A percentile compares a stretch with the other conserved stretches of the same genome.
Conservation (phyloP, 53 echinoderm and acorn worm genomes). For the Astropecten irregularis region DNA sequence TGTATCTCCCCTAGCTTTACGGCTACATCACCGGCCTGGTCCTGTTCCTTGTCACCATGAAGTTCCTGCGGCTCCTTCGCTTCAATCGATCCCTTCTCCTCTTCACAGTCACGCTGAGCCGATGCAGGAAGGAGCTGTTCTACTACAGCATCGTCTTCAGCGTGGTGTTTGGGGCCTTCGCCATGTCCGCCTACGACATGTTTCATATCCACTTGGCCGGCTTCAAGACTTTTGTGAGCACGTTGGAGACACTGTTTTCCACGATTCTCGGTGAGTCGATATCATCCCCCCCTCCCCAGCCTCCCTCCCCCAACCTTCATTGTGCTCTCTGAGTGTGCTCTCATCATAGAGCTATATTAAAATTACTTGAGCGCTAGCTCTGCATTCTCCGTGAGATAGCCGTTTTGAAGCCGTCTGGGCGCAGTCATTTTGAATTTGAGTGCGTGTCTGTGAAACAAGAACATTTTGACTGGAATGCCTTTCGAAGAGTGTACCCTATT, state of each 20-base stretch:
- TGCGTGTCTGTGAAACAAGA: no score
- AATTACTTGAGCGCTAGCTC: no score
- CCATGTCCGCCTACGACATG: constrained; percentile 64
- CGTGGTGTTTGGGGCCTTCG: constrained; percentile 78
- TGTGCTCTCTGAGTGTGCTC: no score
- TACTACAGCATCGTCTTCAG: constrained; percentile 80
- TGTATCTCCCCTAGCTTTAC: constrained; percentile 74
- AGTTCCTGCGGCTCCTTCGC: constrained; percentile 83
- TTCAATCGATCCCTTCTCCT: constrained; percentile 90
- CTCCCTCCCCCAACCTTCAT: no score
- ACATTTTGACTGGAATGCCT: no score
- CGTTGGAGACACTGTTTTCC: constrained; percentile 88
- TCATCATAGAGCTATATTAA: no score
- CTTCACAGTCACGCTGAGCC: constrained; percentile 73
- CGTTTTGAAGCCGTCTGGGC: no score
- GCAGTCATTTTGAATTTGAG: no score
- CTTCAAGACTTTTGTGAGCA: constrained; percentile 73
- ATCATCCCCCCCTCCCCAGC: no score
- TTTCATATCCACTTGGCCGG: constrained; percentile 58
- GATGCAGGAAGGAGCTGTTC: constrained; percentile 65
- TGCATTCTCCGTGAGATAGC: no score
- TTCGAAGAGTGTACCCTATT: no score
- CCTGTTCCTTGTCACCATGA: constrained; percentile 82
- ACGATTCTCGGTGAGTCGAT: constrained; percentile 91
- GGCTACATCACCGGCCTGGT: constrained; percentile 70